phyloP scores from a whole-genome alignment of 1,140 invertebrate genomes.

The Calliopsis andreniformis region DNA sequence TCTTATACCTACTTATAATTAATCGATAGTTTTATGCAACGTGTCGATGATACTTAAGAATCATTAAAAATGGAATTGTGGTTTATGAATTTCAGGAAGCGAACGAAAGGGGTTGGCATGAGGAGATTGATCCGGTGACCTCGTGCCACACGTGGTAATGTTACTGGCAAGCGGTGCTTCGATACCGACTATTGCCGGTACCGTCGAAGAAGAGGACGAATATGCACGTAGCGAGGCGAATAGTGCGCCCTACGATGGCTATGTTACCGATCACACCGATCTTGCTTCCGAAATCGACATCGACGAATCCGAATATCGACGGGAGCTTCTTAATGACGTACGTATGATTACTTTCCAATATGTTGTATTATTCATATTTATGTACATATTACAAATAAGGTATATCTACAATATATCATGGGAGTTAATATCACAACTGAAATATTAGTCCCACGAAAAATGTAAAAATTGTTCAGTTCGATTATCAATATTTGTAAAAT shows the following conservation, averaged over 20 bases:
- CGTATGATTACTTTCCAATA: slow-evolving; percentile 70
- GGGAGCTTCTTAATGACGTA: slow-evolving; percentile 90
- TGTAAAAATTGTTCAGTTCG: not conserved
- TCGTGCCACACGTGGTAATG: slow-evolving; percentile 72
- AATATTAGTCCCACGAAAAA: no score
- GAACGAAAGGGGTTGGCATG: slow-evolving; percentile 57
- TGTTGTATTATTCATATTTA: no score
- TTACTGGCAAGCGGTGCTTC: slow-evolving; percentile 75
- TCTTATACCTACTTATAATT: no score
- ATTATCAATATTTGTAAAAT: no score
- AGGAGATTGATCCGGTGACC: slow-evolving; percentile 68
- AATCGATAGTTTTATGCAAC: no score
- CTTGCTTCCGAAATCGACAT: slow-evolving; percentile 88
- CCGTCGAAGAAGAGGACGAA: slow-evolving; percentile 75
- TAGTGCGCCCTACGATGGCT: slow-evolving; percentile 82
- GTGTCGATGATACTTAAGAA: no score
- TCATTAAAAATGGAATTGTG: no score
- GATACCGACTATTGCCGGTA: slow-evolving; percentile 78
- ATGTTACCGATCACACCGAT: slow-evolving; percentile 89
- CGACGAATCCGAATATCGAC: slow-evolving; percentile 87
- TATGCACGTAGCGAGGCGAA: slow-evolving; percentile 78
- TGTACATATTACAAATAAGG: no score
- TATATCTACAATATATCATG: no score
- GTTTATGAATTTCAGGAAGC: slow-evolving; percentile 41
- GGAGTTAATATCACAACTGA: no score